Evolutionary conservation across 2,797 vertebrate species (phyloP), one percentile per base, ranked within the genome.

Genomic region (Myiotriccus ornatus): DNA sequence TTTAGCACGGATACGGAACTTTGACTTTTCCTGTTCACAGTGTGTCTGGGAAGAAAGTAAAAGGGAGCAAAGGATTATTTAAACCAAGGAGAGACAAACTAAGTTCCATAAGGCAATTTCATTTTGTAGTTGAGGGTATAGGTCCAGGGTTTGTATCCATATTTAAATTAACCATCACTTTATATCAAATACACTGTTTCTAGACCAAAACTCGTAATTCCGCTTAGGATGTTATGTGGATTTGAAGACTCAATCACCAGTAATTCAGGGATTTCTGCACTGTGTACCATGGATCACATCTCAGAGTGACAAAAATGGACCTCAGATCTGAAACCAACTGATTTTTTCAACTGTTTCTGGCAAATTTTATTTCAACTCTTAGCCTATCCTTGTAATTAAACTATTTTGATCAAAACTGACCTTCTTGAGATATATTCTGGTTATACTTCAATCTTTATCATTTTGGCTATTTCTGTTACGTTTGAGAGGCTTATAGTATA

Each of bases 1-100:
- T 49, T 97, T 98, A 94, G 98, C 97, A 35, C 93, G 96, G 77
- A 97, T 96, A 79, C 97, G 98, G 30, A 98, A 77, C 59, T 89
- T 84, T 5, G 91, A 96, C 87, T 99, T 99, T 94, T 98, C 98
- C 5, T 25, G 18, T n/a, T 95, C 87, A 87, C 99, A 99, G 92
- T 98, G 75, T 85, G 82, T 95, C 98, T 98, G 76, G 17, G 91
- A 94, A 91, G 62, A 84, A 89, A 92, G 84, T 6, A 71, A 70
- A 84, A 78, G 20, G 8, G 28, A 75, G 23, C 10, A 9, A 89
- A 41, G 25, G 50, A 76, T 76, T 89, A 71, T 53, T 83, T 77
- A 56, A 92, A 69, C 17, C 67, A 68, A 59, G n/a, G 22, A 49
- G 20, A 81, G 6, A 56, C 19, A 44, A 56, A 43, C 25, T 43